A percentile compares a stretch with the other conserved stretches of the same genome.
Evolutionary conservation across 2,888 invertebrate genomes (phyloP).

Genomic region (Folsomia candida): DNA sequence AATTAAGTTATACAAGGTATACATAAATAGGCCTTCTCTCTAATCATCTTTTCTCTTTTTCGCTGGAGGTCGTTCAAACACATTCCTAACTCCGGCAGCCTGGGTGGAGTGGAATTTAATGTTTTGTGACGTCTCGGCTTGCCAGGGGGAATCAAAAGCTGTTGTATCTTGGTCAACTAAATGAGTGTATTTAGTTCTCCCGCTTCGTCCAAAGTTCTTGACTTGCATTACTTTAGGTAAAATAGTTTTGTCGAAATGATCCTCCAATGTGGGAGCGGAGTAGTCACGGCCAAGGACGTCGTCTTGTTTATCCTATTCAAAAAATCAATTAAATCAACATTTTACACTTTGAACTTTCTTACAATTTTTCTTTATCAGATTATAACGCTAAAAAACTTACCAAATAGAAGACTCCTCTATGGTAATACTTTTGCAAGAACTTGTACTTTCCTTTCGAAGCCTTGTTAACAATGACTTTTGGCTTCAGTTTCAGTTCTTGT

Average conservation of each 20-base stretch:
- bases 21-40: not conserved
- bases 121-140: constrained; percentile 83
- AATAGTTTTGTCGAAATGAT: constrained; percentile 98
- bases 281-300: constrained; percentile 89
- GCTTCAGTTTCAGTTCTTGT: constrained; percentile 82
- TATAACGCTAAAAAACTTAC: constrained; percentile 54
- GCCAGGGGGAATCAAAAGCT: constrained; percentile 96
- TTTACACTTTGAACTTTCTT: no score
- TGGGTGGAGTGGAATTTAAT: constrained; percentile 81
- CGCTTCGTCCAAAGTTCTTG: constrained; percentile 98
- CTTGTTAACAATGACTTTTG: constrained; percentile 90
- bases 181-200: constrained; percentile 98
- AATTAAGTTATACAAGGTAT: not conserved
- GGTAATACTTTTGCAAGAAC: constrained; percentile 98
- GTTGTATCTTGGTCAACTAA: constrained; percentile 99
- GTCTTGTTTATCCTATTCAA: constrained; percentile 73
- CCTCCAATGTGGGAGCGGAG: constrained; percentile 92
- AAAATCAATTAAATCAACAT: no score
- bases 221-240: constrained; percentile 99
- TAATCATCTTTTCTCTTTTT: constrained; percentile 57
- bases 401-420: constrained; percentile 97
- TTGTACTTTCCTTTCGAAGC: constrained; percentile 97
- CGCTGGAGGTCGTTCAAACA: constrained; percentile 81
- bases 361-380: no score
- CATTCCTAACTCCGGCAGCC: constrained; percentile 89